Base-by-base conservation (phyloP, 2,797 vertebrate genomes). In the Poliocrania exsul region DNA sequence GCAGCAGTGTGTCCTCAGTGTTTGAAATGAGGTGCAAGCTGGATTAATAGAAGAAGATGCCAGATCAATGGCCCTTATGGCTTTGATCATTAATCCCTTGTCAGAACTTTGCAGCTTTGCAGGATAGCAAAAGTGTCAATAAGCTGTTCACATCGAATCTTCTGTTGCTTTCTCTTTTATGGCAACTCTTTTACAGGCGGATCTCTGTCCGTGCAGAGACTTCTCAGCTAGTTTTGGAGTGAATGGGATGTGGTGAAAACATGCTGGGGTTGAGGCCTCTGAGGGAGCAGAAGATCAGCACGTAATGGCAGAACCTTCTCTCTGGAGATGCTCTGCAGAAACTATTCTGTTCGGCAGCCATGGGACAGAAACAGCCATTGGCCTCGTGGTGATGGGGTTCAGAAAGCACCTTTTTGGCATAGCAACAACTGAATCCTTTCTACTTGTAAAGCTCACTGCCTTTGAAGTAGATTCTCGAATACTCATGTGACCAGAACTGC, bases 211-310 rank as follows among this genome's bases (percentile, higher is more conserved):
- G 1, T 3, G 11, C 1, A 12, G 73, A 50, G n/a, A 21, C 53
- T 69, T 61, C 62, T 72, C 10, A 38, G 58, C 13, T 38, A 5
- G 6, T 51, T 66, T 49, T 66, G 60, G 25, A 78, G 26, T 6
- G 23, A 89, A 31, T 16, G 42, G 18, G 31, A 13, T 57, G 53
- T 8, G 3, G 16, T 49, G 64, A 58, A 67, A 77, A 20, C 1
- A 1, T 67, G 33, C 25, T 0, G 0, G 26, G 12, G 6, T 50
- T 58, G 54, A 80, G 60, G 58, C 25, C 42, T 85, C 58, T 26
- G 58, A 37, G 20, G 11, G n/a, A 81, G 54, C 49, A 46, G 16
- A 79, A 31, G 31, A 57, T 15, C 53, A 46, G 46, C 13, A 9
- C 0, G 0, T 9, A 28, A 26, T 23, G 33, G 65, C 65, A 58